Evolutionary conservation across 1,140 invertebrate species (phyloP).

Genomic region (Drosophila triauraria): DNA sequence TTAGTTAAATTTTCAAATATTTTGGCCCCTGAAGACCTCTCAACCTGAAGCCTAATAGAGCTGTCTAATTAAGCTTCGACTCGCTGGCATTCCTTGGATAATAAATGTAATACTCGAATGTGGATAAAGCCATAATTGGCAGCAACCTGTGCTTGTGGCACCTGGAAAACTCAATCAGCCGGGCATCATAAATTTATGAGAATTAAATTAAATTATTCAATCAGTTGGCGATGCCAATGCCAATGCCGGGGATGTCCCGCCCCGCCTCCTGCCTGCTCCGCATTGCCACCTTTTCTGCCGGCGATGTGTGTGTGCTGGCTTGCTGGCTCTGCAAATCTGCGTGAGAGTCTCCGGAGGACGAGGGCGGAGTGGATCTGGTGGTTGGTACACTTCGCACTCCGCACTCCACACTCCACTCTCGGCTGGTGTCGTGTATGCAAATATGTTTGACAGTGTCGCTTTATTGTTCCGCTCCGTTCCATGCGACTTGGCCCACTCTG

Average conservation of each 20-base stretch:
- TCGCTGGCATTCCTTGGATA: not conserved
- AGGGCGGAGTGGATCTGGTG: not conserved
- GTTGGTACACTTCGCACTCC: not conserved
- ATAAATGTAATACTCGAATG: conserved; percentile 27
- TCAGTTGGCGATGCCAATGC: conserved; percentile 34
- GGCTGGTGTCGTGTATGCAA: conserved; percentile 68
- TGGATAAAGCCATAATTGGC: conserved; percentile 32
- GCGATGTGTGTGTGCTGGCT: not conserved
- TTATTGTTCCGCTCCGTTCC: conserved; percentile 77
- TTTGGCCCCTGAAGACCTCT: too few species aligned
- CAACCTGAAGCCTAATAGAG: not conserved
- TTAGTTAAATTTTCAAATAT: too few species aligned
- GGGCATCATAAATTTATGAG: conserved; percentile 48
- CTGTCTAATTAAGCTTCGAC: not conserved
- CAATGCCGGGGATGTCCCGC: conserved; percentile 3
- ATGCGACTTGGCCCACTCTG: conserved; percentile 54
- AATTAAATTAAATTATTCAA: conserved; percentile 52
- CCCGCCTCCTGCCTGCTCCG: not conserved
- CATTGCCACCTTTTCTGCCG: not conserved
- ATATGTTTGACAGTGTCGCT: conserved; percentile 78
- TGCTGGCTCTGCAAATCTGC: conserved; percentile 19
- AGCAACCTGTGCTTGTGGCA: conserved; percentile 5
- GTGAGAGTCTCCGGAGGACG: conserved; percentile 22
- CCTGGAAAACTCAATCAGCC: conserved; percentile 43
- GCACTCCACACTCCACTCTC: not conserved